phyloP scores from a whole-genome alignment of 2,113 vertebrate genomes.

The Eonycteris spelaea region DNA sequence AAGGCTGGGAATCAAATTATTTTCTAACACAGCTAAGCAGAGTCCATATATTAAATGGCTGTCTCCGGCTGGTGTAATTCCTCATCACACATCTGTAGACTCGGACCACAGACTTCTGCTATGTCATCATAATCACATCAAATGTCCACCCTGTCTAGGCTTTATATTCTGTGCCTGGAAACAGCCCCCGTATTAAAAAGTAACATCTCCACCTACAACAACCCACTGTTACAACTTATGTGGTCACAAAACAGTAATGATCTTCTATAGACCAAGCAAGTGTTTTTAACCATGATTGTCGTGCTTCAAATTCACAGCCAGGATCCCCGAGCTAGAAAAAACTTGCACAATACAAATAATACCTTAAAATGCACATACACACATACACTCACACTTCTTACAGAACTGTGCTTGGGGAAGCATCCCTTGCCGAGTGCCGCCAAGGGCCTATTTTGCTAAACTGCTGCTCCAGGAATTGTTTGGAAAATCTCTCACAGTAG shows the following conservation, averaged over 20 bases:
- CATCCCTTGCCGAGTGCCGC: conserved; percentile 68
- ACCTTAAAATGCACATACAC: conserved; percentile 72
- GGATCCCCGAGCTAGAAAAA: conserved; percentile 72
- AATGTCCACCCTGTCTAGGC: conserved; percentile 64
- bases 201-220: conserved; percentile 77
- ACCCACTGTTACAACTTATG: conserved; percentile 73
- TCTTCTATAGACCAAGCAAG: conserved; percentile 68
- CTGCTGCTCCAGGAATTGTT: conserved; percentile 70
- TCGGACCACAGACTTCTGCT: conserved; percentile 56
- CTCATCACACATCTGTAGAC: conserved; percentile 48
- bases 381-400: conserved; percentile 65
- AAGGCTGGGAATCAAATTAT: conserved; percentile 75
- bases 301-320: conserved; percentile 78
- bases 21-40: conserved; percentile 47
- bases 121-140: conserved; percentile 59
- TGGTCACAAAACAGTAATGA: conserved; percentile 74
- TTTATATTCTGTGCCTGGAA: conserved; percentile 71
- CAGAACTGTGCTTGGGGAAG: conserved; percentile 76
- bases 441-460: conserved; percentile 67
- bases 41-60: conserved; percentile 48
- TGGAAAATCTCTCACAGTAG: conserved; percentile 72
- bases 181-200: conserved; percentile 75
- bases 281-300: conserved; percentile 75
- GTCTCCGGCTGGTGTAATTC: conserved; percentile 56
- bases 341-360: conserved; percentile 74